Base-by-base conservation (phyloP, 35 echinoderm and acorn worm species). In the Apostichopus japonicus region DNA sequence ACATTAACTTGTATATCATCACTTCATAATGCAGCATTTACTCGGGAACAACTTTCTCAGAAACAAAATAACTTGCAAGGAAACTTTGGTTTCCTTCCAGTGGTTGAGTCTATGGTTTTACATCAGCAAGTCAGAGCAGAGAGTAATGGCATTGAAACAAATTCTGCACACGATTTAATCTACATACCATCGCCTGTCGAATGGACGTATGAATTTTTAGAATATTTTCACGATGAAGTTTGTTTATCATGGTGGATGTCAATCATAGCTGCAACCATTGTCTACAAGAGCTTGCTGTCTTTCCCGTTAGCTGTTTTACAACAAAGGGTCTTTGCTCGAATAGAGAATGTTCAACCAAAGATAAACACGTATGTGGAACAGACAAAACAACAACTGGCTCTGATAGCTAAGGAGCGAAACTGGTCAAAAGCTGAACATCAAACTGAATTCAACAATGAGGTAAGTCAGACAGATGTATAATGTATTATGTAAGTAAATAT, bases 231-330 rank as follows among this genome's bases (percentile, higher is more conserved):
- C 57, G 92, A 96, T 27, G 61, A 53, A 10, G 84, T 70, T 4
- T 88, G 79, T 4, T 72, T 98, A 8, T 93, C 97, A 1, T 99
- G 97, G 97, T 99, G 97, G 95, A 80, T 99, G 80, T 92, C 95
- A 8, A 99, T 99, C 8, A 61, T 96, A 4, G 78, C 90, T 24
- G 52, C 93, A 62, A 93, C 97, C 16, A 14, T 99, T 17, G 24
- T 93, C 44, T 59, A 96, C 16, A 90, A 95, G 24, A 72, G 80
- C n/a, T 53, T 83, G 27, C 14, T 99, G 4, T 76, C 90, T 14
- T 84, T 99, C 8, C 97, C 97, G 24, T 92, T 99, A 23, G 72
- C 90, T 33, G 55, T 99, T 10, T 93, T 79, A 79, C 95, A 96
- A 25, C 97, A 99, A 78, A 79, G 25, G 83, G 90, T 94, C 10